Evolutionary conservation across 2,113 vertebrate genomes (phyloP).

Genomic region (Vireo altiloquus): DNA sequence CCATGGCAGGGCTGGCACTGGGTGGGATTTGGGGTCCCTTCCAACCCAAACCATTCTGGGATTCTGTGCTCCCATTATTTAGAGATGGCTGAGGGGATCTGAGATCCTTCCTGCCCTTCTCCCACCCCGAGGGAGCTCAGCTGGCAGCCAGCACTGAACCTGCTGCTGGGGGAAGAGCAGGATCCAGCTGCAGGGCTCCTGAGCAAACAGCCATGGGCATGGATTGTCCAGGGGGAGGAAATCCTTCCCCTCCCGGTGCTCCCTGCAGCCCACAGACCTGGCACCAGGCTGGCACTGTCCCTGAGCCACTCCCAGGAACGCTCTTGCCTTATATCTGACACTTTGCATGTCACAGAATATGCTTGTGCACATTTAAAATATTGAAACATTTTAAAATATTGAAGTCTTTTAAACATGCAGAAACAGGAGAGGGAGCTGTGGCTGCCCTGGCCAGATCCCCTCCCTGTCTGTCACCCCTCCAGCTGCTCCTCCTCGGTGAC

Average conservation of each 20-base stretch:
- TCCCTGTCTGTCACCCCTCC: background rate
- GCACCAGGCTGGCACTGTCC: background rate
- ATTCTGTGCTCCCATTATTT: background rate
- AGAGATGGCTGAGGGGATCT: rapidly evolving
- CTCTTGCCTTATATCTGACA: rapidly evolving
- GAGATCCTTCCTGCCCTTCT: background rate
- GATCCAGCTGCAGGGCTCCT: background rate
- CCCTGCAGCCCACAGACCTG: background rate
- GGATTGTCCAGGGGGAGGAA: rapidly evolving
- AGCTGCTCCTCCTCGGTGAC: rapidly evolving
- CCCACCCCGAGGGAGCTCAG: background rate
- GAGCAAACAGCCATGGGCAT: rapidly evolving
- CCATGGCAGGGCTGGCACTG: background rate
- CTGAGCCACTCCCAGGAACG: rapidly evolving
- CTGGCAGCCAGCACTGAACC: background rate
- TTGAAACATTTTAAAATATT: rapidly evolving
- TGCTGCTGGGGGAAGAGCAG: background rate
- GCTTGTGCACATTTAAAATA: rapidly evolving
- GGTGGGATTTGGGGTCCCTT: rapidly evolving
- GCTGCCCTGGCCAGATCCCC: background rate
- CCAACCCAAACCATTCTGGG: background rate
- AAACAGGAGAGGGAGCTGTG: rapidly evolving
- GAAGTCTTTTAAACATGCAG: rapidly evolving
- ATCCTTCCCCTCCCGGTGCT: background rate
- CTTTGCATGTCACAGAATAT: rapidly evolving